Percentiles rank a stretch among this genome's conserved stretches.
Evolutionary conservation across 2,113 vertebrate species (phyloP).

Genomic region (Xyliphius kryptos): DNA sequence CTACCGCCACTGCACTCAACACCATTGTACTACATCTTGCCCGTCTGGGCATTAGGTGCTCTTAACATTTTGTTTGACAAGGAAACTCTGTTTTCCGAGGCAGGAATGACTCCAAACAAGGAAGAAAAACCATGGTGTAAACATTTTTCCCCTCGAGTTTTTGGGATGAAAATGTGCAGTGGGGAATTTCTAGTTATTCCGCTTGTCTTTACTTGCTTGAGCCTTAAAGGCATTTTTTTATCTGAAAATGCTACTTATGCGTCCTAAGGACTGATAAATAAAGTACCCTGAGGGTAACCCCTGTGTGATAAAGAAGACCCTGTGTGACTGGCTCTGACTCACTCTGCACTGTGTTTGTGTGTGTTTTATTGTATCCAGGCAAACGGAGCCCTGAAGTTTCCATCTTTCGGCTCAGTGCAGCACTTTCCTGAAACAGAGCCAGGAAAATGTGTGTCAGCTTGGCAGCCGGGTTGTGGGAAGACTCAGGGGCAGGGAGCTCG

Average conservation of each 20-base stretch:
- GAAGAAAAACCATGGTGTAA: background rate
- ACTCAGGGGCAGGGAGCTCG: conserved; percentile 52
- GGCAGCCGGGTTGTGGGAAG: conserved; percentile 86
- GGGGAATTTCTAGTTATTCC: background rate
- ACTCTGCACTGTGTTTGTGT: conserved; percentile 35
- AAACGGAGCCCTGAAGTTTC: conserved; percentile 84
- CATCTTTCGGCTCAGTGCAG: conserved; percentile 76
- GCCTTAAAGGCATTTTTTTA: background rate
- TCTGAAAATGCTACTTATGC: conserved; percentile 22
- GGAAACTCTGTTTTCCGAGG: conserved; percentile 31
- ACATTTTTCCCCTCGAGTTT: conserved; percentile 19
- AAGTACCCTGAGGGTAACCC: conserved; percentile 30
- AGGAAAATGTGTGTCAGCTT: conserved; percentile 91
- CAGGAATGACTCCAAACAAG: conserved; percentile 33
- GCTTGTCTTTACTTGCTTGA: background rate
- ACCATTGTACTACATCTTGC: too few species aligned
- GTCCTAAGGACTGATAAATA: conserved; percentile 40
- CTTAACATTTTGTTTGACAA: conserved; percentile 3
- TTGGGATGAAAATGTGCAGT: background rate
- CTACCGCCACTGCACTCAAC: too few species aligned
- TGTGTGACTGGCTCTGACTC: conserved; percentile 60
- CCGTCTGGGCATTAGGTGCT: too few species aligned
- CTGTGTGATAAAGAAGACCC: conserved; percentile 47
- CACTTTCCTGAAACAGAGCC: conserved; percentile 95
- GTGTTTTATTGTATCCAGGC: conserved; percentile 77